A percentile compares a stretch with the other conserved stretches of the same genome.
These are phyloP conservation scores for Amphibalanus amphitrite DNA, from an alignment of 1,140 invertebrate genomes.

Conservation along the genomic window DNA sequence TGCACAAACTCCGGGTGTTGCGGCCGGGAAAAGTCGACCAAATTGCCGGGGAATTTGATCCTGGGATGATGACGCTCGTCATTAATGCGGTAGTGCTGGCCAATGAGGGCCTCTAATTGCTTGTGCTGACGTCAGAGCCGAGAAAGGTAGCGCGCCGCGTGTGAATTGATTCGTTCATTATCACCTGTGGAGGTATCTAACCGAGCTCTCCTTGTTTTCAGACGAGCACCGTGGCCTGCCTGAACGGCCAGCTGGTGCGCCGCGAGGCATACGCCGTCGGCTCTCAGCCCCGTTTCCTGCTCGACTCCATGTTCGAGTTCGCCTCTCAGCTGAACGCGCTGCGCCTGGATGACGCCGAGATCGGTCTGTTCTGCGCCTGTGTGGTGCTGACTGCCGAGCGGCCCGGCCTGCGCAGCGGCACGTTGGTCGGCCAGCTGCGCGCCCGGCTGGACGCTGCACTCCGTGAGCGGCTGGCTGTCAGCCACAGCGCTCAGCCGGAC, in stretches of 20 bases:
- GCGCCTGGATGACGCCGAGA: slow-evolving; percentile 73
- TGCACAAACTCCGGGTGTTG: too few relatives aligned
- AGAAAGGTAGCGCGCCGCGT: too few relatives aligned
- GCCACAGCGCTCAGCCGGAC: slow-evolving; percentile 48
- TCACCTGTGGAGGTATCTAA: too few relatives aligned
- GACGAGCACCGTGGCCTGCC: slow-evolving; percentile 51
- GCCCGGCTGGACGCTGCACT: slow-evolving; percentile 65
- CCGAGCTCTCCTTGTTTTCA: background rate
- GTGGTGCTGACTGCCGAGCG: slow-evolving; percentile 83
- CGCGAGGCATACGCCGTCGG: slow-evolving; percentile 58
- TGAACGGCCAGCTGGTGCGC: slow-evolving; percentile 78
- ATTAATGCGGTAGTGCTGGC: too few relatives aligned
- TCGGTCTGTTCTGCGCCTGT: slow-evolving; percentile 85
- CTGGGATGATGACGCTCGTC: too few relatives aligned
- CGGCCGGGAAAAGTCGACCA: too few relatives aligned
- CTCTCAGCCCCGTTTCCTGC: slow-evolving; percentile 79
- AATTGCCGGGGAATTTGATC: too few relatives aligned
- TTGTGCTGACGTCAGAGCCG: too few relatives aligned
- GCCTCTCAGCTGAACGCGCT: slow-evolving; percentile 81
- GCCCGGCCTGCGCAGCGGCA: slow-evolving; percentile 75
- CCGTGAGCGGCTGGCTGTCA: slow-evolving; percentile 59
- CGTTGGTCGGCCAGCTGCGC: slow-evolving; percentile 83
- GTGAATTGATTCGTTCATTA: too few relatives aligned
- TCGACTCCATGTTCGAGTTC: slow-evolving; percentile 95
- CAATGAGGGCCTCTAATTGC: too few relatives aligned